These are phyloP conservation scores for Pemphredon lugubris DNA, from an alignment of 2,888 invertebrate species.

Conservation along the genomic window DNA sequence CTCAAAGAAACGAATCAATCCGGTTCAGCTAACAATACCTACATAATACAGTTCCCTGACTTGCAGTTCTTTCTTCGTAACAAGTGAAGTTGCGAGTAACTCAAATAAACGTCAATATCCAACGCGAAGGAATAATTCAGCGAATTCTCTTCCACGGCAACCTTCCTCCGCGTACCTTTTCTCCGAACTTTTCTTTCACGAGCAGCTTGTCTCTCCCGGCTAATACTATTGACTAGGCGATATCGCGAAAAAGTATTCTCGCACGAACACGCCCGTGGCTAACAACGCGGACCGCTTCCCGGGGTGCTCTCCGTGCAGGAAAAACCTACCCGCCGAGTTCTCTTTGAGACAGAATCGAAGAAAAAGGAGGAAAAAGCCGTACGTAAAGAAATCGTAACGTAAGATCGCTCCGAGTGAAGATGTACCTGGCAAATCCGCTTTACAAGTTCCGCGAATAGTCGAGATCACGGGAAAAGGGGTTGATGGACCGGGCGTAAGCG, in stretches of 20 bases:
- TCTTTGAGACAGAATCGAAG: constrained; percentile 27
- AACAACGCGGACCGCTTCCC: constrained; percentile 23
- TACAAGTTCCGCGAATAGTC: constrained; percentile 23
- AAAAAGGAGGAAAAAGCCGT: not conserved
- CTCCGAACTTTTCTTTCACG: constrained; percentile 52
- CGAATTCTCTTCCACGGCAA: constrained; percentile 19
- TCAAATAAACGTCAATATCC: constrained; percentile 54
- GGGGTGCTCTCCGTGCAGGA: constrained; percentile 18
- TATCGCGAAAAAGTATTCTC: constrained; percentile 41
- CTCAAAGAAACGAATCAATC: constrained; percentile 46
- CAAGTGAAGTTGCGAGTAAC: constrained; percentile 40
- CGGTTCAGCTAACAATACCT: constrained; percentile 36
- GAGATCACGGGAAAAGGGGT: constrained; percentile 30
- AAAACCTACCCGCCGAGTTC: constrained; percentile 46
- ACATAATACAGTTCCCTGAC: constrained; percentile 55
- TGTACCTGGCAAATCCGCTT: constrained; percentile 15
- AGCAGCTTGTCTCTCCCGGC: constrained; percentile 47
- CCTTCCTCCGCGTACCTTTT: constrained; percentile 19
- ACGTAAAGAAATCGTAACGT: constrained; percentile 30
- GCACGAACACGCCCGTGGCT: constrained; percentile 25
- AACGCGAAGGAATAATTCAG: constrained; percentile 58
- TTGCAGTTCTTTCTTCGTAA: constrained; percentile 40
- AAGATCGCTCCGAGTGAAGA: constrained; percentile 29
- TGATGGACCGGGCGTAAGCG: constrained; percentile 24
- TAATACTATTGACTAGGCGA: constrained; percentile 54